Conservation (phyloP, 2,113 vertebrate genomes). For the Girardinichthys multiradiatus region DNA sequence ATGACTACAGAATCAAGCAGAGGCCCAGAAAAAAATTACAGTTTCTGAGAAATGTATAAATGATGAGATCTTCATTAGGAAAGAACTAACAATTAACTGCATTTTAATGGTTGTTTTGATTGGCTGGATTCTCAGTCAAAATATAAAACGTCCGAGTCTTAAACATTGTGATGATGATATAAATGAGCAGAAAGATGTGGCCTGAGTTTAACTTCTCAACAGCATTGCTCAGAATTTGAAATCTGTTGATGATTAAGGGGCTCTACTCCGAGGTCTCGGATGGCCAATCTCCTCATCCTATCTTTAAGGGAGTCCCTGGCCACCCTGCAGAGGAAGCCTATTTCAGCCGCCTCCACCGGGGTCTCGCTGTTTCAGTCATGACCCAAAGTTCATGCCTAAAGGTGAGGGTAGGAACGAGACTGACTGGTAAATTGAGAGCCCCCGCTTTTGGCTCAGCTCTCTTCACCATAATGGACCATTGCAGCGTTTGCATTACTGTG, state of each 20-base stretch:
- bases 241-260: constrained; percentile 50
- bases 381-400: no score
- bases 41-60: constrained; percentile 42
- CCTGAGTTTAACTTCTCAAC: constrained; percentile 30
- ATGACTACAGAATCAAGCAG: constrained; percentile 39
- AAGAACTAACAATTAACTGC: constrained; percentile 33
- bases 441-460: no score
- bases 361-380: no score
- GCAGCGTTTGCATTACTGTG: no score
- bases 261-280: no score
- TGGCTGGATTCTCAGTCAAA: constrained; percentile 28
- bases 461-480: no score
- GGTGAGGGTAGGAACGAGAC: no score
- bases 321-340: no score
- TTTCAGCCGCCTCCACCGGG: no score
- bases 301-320: no score
- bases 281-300: no score
- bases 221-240: constrained; percentile 44
- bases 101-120: constrained; percentile 40
- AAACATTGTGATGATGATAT: constrained; percentile 33
- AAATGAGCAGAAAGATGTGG: constrained; percentile 41
- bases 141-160: constrained; percentile 30
- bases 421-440: no score
- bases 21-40: constrained; percentile 10
- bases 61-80: constrained; percentile 26